Conservation (phyloP, 37 sponge, comb jelly and placozoan genomes). For the Ephydatia muelleri region DNA sequence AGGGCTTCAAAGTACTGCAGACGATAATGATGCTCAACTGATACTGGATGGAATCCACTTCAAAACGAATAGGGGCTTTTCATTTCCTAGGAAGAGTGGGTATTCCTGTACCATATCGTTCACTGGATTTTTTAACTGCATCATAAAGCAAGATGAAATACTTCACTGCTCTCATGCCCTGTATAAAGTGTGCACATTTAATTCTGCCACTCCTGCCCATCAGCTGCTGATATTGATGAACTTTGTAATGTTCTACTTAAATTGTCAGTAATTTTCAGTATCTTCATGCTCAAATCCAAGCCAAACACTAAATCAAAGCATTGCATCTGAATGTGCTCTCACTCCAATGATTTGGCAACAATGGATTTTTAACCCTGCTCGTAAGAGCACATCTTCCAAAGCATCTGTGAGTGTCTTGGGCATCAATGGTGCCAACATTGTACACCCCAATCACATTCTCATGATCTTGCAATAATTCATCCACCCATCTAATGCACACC, state of each 20-base stretch:
- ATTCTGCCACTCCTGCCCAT: slow-evolving; percentile 36
- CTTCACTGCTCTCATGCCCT: slow-evolving; percentile 4
- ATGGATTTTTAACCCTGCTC: slow-evolving; percentile 13
- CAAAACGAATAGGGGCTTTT: slow-evolving; percentile 24
- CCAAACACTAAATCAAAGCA: slow-evolving; percentile 61
- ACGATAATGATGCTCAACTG: slow-evolving; percentile 41
- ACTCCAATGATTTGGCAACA: slow-evolving; percentile 57
- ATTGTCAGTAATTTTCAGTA: slow-evolving; percentile 53
- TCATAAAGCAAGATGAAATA: slow-evolving; percentile 25
- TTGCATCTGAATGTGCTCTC: slow-evolving; percentile 45
- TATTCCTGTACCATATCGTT: neutral
- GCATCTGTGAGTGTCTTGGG: slow-evolving; percentile 33
- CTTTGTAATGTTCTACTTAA: slow-evolving; percentile 39
- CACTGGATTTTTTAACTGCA: slow-evolving; percentile 14
- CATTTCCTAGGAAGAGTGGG: slow-evolving; percentile 45
- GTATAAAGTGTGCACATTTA: slow-evolving; percentile 35
- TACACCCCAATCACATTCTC: slow-evolving; percentile 82
- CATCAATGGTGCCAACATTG: slow-evolving; percentile 37
- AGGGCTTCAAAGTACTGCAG: slow-evolving; percentile 38
- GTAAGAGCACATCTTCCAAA: slow-evolving; percentile 40
- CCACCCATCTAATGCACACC: slow-evolving; percentile 70
- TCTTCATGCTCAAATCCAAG: slow-evolving; percentile 54
- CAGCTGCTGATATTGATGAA: slow-evolving; percentile 49
- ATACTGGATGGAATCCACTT: slow-evolving; percentile 22
- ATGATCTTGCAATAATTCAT: slow-evolving; percentile 41